A percentile compares a stretch with the other conserved stretches of the same genome.
Conservation (phyloP, 35 echinoderm and acorn worm genomes). For the Apostichopus californicus region DNA sequence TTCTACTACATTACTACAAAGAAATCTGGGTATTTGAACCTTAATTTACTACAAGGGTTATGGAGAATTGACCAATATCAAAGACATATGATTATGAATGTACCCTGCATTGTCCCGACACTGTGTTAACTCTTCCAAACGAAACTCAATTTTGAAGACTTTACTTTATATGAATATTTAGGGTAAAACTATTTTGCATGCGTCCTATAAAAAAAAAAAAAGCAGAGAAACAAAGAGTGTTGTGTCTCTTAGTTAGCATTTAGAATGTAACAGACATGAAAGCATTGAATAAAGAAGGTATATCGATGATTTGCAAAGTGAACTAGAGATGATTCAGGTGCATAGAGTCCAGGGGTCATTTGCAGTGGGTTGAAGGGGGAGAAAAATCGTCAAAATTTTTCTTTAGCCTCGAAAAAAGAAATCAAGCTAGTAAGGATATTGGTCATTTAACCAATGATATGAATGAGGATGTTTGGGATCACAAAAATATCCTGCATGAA, state of each 20-base stretch:
- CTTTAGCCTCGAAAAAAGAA: not conserved
- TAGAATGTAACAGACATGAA: not conserved
- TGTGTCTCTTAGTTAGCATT: not conserved
- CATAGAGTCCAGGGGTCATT: not conserved
- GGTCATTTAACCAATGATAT: not conserved
- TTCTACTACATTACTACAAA: too few species aligned
- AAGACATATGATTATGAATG: too few species aligned
- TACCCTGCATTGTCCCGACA: too few species aligned
- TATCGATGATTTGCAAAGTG: not conserved
- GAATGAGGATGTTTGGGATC: not conserved
- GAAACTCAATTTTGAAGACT: too few species aligned
- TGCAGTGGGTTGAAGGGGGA: not conserved
- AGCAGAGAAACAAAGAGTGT: not conserved
- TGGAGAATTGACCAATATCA: too few species aligned
- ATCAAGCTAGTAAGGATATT: not conserved
- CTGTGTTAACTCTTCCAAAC: too few species aligned
- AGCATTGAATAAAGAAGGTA: not conserved
- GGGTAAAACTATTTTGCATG: not conserved
- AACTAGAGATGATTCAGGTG: not conserved
- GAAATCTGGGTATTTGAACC: too few species aligned
- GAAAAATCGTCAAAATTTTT: not conserved
- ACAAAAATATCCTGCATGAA: not conserved
- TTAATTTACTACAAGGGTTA: too few species aligned
- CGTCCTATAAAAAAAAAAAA: not conserved
- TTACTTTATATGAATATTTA: not conserved